A percentile compares a stretch with the other conserved stretches of the same genome.
phyloP scores from a whole-genome alignment of 2,113 vertebrate species.

The Mus pahari region DNA sequence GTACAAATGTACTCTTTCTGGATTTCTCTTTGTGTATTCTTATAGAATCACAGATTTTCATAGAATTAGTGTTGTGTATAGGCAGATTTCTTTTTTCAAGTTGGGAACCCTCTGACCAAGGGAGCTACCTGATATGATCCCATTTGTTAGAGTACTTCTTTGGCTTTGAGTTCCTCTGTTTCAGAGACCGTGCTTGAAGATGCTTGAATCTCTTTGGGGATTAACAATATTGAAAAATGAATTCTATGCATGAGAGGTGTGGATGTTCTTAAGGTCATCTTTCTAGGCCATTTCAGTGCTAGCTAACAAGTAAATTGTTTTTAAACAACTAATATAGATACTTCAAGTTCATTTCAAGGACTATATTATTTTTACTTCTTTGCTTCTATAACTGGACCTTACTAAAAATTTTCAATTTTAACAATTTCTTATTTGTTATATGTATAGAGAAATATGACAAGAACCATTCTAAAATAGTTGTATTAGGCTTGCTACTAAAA shows the following conservation, averaged over 20 bases:
- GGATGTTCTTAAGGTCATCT: neutral
- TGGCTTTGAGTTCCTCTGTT: neutral
- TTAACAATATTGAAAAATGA: slow-evolving; percentile 1
- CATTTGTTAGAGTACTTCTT: neutral
- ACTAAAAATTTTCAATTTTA: neutral
- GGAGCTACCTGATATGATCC: neutral
- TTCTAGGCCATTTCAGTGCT: neutral
- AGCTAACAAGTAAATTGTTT: neutral
- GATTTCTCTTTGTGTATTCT: neutral
- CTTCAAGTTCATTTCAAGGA: slow-evolving; percentile 30
- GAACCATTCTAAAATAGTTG: slow-evolving; percentile 23
- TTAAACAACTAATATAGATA: neutral
- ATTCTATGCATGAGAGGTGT: neutral
- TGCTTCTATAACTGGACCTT: slow-evolving; percentile 29
- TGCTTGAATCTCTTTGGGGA: neutral
- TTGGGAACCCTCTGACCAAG: neutral
- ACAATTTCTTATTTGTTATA: slow-evolving; percentile 42
- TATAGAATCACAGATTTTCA: neutral
- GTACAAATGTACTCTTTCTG: neutral
- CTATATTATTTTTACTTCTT: slow-evolving; percentile 40
- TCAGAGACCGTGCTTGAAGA: neutral
- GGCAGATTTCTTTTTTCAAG: neutral
- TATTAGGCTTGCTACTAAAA: neutral
- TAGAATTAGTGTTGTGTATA: neutral
- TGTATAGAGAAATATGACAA: neutral